Evolutionary conservation across 2,113 vertebrate genomes (phyloP), one percentile per base, ranked within the genome.

Genomic region (Jacana jacana): DNA sequence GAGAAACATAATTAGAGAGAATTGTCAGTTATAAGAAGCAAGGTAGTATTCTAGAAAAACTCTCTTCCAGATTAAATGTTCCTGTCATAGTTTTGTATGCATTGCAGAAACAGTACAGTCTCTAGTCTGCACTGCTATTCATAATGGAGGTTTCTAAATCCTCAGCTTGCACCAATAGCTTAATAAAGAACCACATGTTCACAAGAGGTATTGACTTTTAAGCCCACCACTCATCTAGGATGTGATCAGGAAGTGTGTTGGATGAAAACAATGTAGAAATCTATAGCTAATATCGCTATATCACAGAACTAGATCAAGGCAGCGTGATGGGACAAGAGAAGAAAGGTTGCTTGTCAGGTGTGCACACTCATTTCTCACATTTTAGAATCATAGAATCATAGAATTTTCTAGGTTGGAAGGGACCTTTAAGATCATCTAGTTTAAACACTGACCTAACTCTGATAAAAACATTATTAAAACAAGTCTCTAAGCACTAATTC

Each of bases 171-270:
- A 81, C 10, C 9, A 48, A 10, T 24, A 69, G 52, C 30, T 61
- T 60, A 72, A 42, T 42, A 89, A 76, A 69, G 19, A 83, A 4
- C 4, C 7, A 15, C 0, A 0, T 37, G 4, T 30, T 82, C 19
- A 18, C 35, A 63, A 58, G 13, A 71, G 4, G 3, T 64, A 11
- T 8, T 16, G 17, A 11, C 37, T 79, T 75, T 40, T 66, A 68
- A 79, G 28, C 15, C 11, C 17, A 23, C 1, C 4, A 6, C 13
- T 69, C 5, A 0, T 39, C 0, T 0, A 91, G 27, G 27, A 40
- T 64, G 16, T 1, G 2, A 17, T 39, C n/a, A 46, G 55, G 30
- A 81, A 49, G 4, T 18, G 4, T 44, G 15, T 31, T 71, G 18
- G 48, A 55, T 61, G 23, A 2, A 55, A 85, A 71, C 9, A 0